Conservation (phyloP, 2,113 vertebrate species). For the Uria aalge region DNA sequence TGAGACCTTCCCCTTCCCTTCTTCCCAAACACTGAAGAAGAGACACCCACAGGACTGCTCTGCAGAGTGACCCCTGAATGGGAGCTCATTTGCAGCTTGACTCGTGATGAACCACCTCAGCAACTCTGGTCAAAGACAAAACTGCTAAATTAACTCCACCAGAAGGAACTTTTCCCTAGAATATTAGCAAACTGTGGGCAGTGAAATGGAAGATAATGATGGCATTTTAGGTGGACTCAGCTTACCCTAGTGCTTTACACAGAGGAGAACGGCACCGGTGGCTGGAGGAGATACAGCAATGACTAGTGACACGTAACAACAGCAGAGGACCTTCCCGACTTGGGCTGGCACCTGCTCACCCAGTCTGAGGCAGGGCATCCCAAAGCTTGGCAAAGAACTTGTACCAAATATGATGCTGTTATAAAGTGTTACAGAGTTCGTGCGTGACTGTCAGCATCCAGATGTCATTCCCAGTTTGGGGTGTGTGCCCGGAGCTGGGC, state of each 20-base stretch:
- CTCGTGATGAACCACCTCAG: neutral
- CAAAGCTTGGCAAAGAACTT: neutral
- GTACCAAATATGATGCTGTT: neutral
- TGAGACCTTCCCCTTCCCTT: neutral
- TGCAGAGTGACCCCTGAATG: neutral
- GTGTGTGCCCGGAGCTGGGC: neutral
- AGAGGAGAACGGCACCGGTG: neutral
- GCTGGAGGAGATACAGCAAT: neutral
- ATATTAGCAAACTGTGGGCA: neutral
- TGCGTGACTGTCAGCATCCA: rapidly evolving
- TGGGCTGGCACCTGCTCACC: neutral
- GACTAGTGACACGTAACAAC: too few relatives aligned
- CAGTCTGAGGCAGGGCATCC: too few relatives aligned
- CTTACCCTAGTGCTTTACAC: neutral
- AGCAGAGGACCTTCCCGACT: neutral
- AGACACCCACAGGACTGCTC: neutral
- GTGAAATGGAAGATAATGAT: neutral
- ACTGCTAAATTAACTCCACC: neutral
- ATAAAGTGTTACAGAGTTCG: neutral
- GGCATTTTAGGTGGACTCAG: neutral
- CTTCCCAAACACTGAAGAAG: neutral
- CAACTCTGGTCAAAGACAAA: neutral
- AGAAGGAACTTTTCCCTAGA: neutral
- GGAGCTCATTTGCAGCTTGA: neutral
- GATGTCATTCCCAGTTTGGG: neutral